phyloP scores from a whole-genome alignment of 2,888 invertebrate species.

The Ametastegia equiseti region DNA sequence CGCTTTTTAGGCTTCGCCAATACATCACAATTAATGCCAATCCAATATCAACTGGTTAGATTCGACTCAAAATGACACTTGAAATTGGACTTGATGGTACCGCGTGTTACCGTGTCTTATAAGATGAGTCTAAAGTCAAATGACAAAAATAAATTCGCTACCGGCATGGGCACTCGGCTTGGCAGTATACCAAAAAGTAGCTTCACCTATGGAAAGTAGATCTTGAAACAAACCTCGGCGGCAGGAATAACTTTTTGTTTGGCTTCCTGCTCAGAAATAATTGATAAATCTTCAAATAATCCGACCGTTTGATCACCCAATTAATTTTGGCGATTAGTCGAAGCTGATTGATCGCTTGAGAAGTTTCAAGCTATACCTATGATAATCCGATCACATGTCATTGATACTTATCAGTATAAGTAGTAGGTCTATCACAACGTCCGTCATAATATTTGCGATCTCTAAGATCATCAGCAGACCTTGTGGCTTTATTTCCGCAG shows the following conservation, averaged over 20 bases:
- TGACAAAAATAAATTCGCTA: conserved; percentile 24
- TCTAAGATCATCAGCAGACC: background rate
- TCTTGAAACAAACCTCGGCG: conserved; percentile 1
- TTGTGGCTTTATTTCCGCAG: conserved; percentile 33
- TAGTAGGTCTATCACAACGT: background rate
- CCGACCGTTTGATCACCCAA: background rate
- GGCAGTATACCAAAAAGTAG: conserved; percentile 27
- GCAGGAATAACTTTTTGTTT: background rate
- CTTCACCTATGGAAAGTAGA: background rate
- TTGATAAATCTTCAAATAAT: background rate
- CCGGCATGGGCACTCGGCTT: background rate
- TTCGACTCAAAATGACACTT: background rate
- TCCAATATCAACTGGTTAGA: background rate
- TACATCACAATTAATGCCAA: too few species aligned
- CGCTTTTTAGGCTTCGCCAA: too few species aligned
- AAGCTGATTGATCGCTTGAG: background rate
- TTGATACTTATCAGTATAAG: too few species aligned
- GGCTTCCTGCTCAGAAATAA: background rate
- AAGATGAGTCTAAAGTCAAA: conserved; percentile 5
- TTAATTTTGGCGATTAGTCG: background rate
- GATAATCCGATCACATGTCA: too few species aligned
- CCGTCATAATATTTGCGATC: background rate
- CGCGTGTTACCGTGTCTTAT: background rate
- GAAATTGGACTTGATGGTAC: background rate
- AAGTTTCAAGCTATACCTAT: too few species aligned